Conservation (phyloP, 2,888 invertebrate species). For the Gibbula magus region DNA sequence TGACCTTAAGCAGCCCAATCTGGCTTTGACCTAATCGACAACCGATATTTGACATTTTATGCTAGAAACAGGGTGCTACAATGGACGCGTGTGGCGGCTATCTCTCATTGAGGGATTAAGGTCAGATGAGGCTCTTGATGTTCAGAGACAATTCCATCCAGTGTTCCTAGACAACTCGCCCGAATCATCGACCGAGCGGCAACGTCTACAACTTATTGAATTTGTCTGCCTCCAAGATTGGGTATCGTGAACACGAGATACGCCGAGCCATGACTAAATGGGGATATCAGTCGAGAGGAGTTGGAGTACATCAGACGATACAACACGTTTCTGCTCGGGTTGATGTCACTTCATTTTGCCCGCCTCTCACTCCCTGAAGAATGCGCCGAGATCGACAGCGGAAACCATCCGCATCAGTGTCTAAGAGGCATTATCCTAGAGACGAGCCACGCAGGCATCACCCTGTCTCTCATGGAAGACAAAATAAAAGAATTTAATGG, state of each 20-base stretch:
- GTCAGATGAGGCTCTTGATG: not conserved
- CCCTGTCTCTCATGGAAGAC: too few species aligned
- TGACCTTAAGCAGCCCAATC: not conserved
- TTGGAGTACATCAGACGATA: not conserved
- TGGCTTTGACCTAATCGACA: slow-evolving; percentile 14
- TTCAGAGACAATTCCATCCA: slow-evolving; percentile 2
- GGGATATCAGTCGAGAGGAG: not conserved
- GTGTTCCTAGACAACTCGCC: not conserved
- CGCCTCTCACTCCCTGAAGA: too few species aligned
- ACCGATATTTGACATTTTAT: slow-evolving; percentile 15
- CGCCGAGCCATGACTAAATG: not conserved
- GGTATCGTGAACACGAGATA: not conserved
- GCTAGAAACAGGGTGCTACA: slow-evolving; percentile 13
- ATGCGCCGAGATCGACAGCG: too few species aligned
- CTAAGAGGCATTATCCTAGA: too few species aligned
- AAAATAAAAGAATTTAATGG: too few species aligned
- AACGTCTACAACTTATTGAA: not conserved
- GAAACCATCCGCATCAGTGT: too few species aligned
- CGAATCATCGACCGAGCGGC: not conserved
- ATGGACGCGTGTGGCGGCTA: not conserved
- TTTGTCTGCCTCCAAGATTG: not conserved
- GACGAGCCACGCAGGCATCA: too few species aligned
- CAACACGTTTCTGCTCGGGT: not conserved
- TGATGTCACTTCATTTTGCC: not conserved
- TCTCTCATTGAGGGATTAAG: not conserved